These are phyloP conservation scores for Amphiura filiformis DNA, from an alignment of 35 echinoderm and acorn worm genomes.

Conservation along the genomic window DNA sequence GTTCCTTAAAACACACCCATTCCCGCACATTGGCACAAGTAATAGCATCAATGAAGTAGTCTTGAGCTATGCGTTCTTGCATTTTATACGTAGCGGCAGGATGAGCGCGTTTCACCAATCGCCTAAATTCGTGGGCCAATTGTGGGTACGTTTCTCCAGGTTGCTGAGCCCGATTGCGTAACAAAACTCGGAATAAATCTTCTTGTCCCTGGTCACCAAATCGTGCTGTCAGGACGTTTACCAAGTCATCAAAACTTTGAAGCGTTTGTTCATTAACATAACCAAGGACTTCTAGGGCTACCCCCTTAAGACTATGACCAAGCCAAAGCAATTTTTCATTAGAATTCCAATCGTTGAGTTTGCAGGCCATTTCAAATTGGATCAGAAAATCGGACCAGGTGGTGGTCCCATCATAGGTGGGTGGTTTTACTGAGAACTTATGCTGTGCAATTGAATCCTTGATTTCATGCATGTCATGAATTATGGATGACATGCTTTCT, in stretches of 20 bases:
- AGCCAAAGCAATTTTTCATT: slow-evolving; percentile 11
- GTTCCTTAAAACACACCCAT: no score
- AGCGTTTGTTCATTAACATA: slow-evolving; percentile 16
- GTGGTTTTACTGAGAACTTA: no score
- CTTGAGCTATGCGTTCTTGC: slow-evolving; percentile 14
- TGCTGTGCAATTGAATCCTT: no score
- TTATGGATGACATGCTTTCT: no score
- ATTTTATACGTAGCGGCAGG: neutral
- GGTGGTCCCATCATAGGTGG: slow-evolving; percentile 31
- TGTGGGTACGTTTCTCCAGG: slow-evolving; percentile 18
- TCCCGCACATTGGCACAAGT: slow-evolving; percentile 14
- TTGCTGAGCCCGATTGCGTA: slow-evolving; percentile 17
- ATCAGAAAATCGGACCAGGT: slow-evolving; percentile 31
- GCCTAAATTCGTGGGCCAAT: slow-evolving; percentile 28
- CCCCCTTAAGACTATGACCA: slow-evolving; percentile 31
- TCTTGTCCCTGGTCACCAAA: slow-evolving; percentile 22
- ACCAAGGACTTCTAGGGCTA: slow-evolving; percentile 22
- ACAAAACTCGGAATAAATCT: slow-evolving; percentile 19
- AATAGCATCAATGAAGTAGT: slow-evolving; percentile 52
- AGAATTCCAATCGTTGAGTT: slow-evolving; percentile 41
- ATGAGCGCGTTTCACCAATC: slow-evolving; percentile 14
- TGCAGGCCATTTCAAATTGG: slow-evolving; percentile 34
- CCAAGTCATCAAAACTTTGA: neutral
- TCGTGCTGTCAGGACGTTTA: neutral
- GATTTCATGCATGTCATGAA: no score